Evolutionary conservation across 2,113 vertebrate genomes (phyloP), one percentile per base, ranked within the genome.

Genomic region (Mus pahari): DNA sequence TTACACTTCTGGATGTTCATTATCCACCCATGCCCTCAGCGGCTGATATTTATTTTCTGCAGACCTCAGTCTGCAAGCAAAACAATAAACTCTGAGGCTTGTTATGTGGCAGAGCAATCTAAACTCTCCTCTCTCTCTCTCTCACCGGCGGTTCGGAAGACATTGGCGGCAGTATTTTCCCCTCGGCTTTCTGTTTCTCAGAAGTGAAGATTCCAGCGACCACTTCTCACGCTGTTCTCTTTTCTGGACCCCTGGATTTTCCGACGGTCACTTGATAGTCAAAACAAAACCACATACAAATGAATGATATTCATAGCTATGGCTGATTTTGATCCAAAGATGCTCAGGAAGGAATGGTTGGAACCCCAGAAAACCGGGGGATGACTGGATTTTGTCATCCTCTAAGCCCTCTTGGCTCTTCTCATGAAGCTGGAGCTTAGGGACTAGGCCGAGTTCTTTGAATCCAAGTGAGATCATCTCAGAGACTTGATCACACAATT

Each of bases 41-140:
- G 53, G 77, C 82, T 86, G 94, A 96, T 95, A 97, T 97, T 98
- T 98, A 97, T 98, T 98, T 98, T 94, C 97, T 95, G 20, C 87
- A 97, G 95, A 95, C 84, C 88, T 92, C 16, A 17, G 95, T 89
- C 96, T 96, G 90, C 96, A 98, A 98, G 97, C 91, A 96, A 96
- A 97, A 97, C 96, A 94, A 98, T 98, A 97, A 98, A 97, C 95
- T 97, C 83, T 83, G 81, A 22, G n/a, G 84, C 91, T 96, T 97
- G 96, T 95, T 94, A 92, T 9, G 26, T 33, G 70, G 53, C 68
- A 83, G 82, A 97, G 90, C 92, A 93, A 86, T 96, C 94, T 95
- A 75, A 93, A 83, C 93, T 81, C 88, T 97, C 97, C 96, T 97
- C 93, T 81, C 88, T 97, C 97, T 96, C 97, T 94, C 79, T 93